These are phyloP conservation scores for Micromussa lordhowensis DNA, from an alignment of 92 coral and sea anemone species.

Conservation along the genomic window DNA sequence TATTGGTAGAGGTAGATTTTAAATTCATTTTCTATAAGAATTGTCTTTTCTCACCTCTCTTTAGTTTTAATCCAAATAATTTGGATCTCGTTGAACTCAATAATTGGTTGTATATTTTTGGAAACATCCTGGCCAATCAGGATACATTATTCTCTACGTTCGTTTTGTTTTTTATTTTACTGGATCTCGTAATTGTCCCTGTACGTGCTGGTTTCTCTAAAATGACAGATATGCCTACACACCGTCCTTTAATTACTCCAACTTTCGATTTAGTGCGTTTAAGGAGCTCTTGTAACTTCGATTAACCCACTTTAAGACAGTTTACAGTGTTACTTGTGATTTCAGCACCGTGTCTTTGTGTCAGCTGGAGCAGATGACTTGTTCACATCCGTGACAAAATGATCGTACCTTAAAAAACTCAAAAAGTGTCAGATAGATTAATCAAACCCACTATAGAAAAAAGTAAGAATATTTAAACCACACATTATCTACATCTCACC, in stretches of 20 bases:
- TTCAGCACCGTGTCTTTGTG: neutral
- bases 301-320: neutral
- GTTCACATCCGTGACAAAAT: neutral
- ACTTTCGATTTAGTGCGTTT: neutral
- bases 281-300: neutral
- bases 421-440: neutral
- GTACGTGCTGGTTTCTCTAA: neutral
- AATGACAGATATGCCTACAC: neutral
- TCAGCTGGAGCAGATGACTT: constrained; percentile 32
- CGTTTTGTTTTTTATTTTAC: no score
- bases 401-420: neutral
- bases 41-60: no score
- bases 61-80: no score
- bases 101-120: neutral
- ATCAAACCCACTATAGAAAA: neutral
- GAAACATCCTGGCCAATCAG: neutral
- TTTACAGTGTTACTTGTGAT: neutral
- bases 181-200: neutral
- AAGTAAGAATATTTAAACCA: neutral
- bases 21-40: no score
- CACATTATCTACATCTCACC: neutral
- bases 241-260: neutral
- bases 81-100: no score
- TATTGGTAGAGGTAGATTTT: no score
- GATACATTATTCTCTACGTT: neutral